Base-by-base conservation (phyloP, 2,888 invertebrate species). In the Cybosia mesomella region DNA sequence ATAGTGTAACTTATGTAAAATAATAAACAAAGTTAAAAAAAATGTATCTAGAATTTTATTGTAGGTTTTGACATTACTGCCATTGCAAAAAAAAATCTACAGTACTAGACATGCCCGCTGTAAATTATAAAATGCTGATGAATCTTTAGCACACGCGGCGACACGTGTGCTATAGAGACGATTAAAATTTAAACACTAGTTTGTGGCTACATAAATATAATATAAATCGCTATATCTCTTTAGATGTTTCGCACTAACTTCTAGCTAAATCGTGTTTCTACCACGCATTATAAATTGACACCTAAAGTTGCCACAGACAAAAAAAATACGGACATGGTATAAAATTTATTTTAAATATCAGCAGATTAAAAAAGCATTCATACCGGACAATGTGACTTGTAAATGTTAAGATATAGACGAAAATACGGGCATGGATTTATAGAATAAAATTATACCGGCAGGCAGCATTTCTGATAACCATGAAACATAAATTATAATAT, bases 61-160 rank as follows among this genome's bases (percentile, higher is more conserved):
- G 68, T 76, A 76, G 69, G 24, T 55, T 67, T 68, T 58, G 24
- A 67, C 53, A 60, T 71, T 76, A 66, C 74, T 72, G 74, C 76
- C 53, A 70, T 67, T 58, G 22, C 28, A 28, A 61, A 36, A n/a
- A 60, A 32, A 69, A 55, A 75, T 67, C 65, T 60, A 73, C 64
- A 54, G 34, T 54, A 18, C 11, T 49, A 28, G 55, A 15, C 24
- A 49, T 62, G 36, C 57, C 58, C 58, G 58, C 21, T 67, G 67
- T 61, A 67, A 62, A 58, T 62, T 39, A 21, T 39, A 24, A 60
- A 60, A 32, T 66, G 8, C 43, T 43, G 43, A 43, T 43, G 18
- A 4, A 4, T 4, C 5, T 4, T 28, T 28, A 28, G 2, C 2
- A 28, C 28, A 43, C 43, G 43, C 18, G 43, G n/a, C n/a, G n/a